phyloP scores from a whole-genome alignment of 2,113 vertebrate species.

The Scolopax mira region DNA sequence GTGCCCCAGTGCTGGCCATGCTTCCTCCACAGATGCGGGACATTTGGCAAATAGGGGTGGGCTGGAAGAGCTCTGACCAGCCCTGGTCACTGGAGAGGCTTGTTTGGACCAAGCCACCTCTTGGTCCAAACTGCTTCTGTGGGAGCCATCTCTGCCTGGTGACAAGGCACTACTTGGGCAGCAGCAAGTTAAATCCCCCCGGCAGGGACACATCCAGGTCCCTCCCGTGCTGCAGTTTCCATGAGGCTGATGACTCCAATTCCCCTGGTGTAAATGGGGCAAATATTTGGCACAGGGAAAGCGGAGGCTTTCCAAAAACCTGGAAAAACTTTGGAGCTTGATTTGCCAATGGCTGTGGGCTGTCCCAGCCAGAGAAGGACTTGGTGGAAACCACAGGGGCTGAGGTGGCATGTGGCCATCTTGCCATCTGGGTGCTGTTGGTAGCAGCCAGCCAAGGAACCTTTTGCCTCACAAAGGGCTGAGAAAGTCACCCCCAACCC shows the following conservation, averaged over 20 bases:
- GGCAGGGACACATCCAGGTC: accelerated
- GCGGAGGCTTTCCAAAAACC: neutral
- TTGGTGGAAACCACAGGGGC: neutral
- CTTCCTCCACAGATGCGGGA: neutral
- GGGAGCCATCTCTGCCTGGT: neutral
- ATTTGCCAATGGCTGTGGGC: neutral
- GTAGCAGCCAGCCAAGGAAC: neutral
- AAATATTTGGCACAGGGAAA: neutral
- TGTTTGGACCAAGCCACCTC: no score
- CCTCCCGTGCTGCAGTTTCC: accelerated
- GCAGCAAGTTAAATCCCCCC: neutral
- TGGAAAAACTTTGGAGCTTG: neutral
- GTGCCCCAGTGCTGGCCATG: neutral
- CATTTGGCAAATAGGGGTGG: accelerated
- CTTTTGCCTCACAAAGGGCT: neutral
- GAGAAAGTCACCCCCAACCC: neutral
- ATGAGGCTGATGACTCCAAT: accelerated
- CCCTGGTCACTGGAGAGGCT: neutral
- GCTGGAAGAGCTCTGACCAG: neutral
- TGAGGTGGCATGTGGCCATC: neutral
- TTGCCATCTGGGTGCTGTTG: neutral
- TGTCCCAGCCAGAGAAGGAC: neutral
- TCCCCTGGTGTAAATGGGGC: neutral
- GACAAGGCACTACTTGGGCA: neutral
- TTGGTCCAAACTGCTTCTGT: neutral